These are phyloP conservation scores for Nautilus pompilius DNA, from an alignment of 1,140 invertebrate species.

Conservation along the genomic window DNA sequence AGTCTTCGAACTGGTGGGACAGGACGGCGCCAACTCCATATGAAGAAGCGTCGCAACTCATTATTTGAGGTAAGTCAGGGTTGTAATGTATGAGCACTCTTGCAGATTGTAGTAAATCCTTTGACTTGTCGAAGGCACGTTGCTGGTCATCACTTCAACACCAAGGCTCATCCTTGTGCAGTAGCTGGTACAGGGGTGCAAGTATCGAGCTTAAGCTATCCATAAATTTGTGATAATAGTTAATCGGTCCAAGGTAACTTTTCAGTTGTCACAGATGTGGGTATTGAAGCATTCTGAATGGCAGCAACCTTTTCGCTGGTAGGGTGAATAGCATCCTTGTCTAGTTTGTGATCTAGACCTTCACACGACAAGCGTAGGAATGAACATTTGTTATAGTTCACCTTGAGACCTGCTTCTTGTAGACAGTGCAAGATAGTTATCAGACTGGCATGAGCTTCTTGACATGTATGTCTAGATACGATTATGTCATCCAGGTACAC, in stretches of 20 bases:
- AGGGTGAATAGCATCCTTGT: conserved; percentile 37
- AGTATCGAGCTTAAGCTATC: conserved; percentile 15
- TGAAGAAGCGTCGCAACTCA: conserved; percentile 14
- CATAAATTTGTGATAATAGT: conserved; percentile 32
- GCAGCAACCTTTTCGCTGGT: conserved; percentile 51
- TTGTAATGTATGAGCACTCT: conserved; percentile 50
- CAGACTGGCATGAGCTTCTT: conserved; percentile 12
- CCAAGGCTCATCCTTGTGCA: conserved; percentile 15
- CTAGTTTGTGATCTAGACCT: conserved; percentile 27
- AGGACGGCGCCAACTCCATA: conserved; percentile 56
- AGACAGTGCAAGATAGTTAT: conserved; percentile 1
- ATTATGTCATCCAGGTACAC: conserved; percentile 23
- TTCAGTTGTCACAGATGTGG: conserved; percentile 35
- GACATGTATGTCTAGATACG: conserved; percentile 5
- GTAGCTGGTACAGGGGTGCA: conserved; percentile 16
- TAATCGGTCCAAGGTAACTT: conserved; percentile 30
- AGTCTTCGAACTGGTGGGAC: conserved; percentile 47
- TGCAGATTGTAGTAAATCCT: conserved; percentile 27
- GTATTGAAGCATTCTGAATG: conserved; percentile 45
- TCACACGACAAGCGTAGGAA: conserved; percentile 3
- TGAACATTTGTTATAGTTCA: conserved; percentile 7
- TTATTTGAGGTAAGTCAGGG: conserved; percentile 37
- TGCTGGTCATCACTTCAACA: conserved; percentile 17
- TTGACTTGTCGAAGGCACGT: conserved; percentile 16
- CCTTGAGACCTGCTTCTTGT: not conserved